Conservation (phyloP, 2,888 invertebrate species). For the Homarus gammarus region DNA sequence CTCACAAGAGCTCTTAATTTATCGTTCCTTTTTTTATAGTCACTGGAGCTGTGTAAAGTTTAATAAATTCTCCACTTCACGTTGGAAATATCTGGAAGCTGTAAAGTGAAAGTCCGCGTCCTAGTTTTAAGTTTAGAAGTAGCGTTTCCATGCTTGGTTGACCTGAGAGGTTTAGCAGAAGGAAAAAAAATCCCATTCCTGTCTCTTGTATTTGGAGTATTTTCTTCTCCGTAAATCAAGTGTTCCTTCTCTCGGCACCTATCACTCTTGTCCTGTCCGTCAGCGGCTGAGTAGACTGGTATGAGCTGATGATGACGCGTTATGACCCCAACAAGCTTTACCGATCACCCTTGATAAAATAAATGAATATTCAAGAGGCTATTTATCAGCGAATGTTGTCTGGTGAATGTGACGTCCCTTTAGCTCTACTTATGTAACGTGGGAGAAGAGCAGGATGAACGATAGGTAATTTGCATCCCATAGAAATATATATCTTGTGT, state of each 20-base stretch:
- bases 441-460: too few species aligned
- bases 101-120: not conserved
- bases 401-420: too few species aligned
- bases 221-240: not conserved
- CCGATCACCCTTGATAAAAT: too few species aligned
- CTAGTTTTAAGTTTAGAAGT: not conserved
- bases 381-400: not conserved
- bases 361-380: too few species aligned
- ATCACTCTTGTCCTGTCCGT: not conserved
- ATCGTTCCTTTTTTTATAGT: constrained; percentile 4
- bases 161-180: not conserved
- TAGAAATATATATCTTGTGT: too few species aligned
- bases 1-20: constrained; percentile 3
- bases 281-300: not conserved
- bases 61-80: not conserved
- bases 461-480: too few species aligned
- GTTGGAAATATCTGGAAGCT: not conserved
- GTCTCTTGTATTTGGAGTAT: not conserved
- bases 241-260: not conserved
- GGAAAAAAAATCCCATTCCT: too few species aligned
- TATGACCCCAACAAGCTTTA: not conserved
- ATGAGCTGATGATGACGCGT: not conserved
- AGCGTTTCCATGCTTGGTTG: not conserved
- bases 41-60: not conserved
- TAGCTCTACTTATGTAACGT: too few species aligned